These are phyloP conservation scores for Prinia subflava DNA, from an alignment of 2,113 vertebrate species.

Conservation along the genomic window DNA sequence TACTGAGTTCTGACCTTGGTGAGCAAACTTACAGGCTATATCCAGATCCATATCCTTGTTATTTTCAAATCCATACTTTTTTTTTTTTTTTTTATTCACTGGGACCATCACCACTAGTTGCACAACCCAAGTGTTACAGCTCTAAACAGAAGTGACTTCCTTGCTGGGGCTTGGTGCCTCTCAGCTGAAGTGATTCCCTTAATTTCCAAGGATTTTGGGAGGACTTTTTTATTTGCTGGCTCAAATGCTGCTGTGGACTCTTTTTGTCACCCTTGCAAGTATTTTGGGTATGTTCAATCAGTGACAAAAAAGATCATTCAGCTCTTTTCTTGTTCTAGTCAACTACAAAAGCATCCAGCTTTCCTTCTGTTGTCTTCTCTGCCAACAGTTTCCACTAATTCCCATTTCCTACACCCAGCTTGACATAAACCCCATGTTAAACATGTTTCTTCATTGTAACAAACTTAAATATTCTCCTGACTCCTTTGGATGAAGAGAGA, in stretches of 20 bases:
- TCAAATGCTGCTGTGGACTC: not conserved
- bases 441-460: not conserved
- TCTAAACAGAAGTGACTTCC: not conserved
- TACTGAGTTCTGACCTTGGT: not conserved
- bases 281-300: not conserved
- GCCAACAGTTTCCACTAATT: not conserved
- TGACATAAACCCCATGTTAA: not conserved
- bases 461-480: not conserved
- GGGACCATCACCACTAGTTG: not conserved
- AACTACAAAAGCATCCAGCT: not conserved
- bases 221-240: not conserved
- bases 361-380: not conserved
- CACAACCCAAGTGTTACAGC: not conserved
- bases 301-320: not conserved
- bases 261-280: not conserved
- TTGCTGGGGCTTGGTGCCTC: not conserved
- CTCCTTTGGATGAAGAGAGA: not conserved
- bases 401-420: not conserved
- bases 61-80: not conserved
- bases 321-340: not conserved
- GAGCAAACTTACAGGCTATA: not conserved
- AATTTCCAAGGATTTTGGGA: not conserved
- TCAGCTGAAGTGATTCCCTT: not conserved
- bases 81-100: not conserved
- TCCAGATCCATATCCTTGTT: not conserved